Evolutionary conservation across 2,113 vertebrate species (phyloP).

Genomic region (Zosterops hypoxanthus): DNA sequence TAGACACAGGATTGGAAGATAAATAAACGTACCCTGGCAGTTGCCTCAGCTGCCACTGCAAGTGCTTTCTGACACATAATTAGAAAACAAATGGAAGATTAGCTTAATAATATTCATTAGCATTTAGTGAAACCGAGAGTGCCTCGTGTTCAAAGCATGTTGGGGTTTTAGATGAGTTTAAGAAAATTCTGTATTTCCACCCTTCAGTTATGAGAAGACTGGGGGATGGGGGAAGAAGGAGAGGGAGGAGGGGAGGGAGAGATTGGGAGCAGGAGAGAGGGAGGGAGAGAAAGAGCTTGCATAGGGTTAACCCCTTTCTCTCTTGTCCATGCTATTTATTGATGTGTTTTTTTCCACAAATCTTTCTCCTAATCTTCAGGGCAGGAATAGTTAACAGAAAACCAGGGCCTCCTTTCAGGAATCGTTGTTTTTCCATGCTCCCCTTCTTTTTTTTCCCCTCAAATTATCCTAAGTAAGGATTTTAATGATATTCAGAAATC

Average conservation of each 20-base stretch:
- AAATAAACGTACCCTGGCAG: slow-evolving; percentile 68
- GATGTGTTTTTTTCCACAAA: not conserved
- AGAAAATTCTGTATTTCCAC: slow-evolving; percentile 69
- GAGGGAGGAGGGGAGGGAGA: not conserved
- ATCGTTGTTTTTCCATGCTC: slow-evolving; percentile 65
- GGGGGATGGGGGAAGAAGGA: not conserved
- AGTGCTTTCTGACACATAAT: slow-evolving; percentile 78
- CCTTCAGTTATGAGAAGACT: slow-evolving; percentile 49
- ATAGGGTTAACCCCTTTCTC: not conserved
- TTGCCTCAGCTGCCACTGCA: slow-evolving; percentile 70
- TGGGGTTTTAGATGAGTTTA: slow-evolving; percentile 70
- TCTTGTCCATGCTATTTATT: not conserved
- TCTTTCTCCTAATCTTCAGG: not conserved
- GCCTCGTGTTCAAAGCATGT: slow-evolving; percentile 72
- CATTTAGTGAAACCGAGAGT: slow-evolving; percentile 77
- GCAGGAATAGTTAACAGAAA: slow-evolving; percentile 72
- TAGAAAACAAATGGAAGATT: slow-evolving; percentile 84
- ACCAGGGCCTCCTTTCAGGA: slow-evolving; percentile 67
- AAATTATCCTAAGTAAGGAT: slow-evolving; percentile 77
- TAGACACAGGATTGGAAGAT: slow-evolving; percentile 40
- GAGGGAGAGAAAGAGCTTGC: not conserved
- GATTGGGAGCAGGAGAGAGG: too few relatives aligned
- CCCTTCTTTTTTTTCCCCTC: not conserved
- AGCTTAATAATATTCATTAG: slow-evolving; percentile 86
- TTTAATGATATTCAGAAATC: slow-evolving; percentile 87